A percentile compares a stretch with the other conserved stretches of the same genome.
Evolutionary conservation across 2,113 vertebrate species (phyloP).

Genomic region (Scatophagus argus): DNA sequence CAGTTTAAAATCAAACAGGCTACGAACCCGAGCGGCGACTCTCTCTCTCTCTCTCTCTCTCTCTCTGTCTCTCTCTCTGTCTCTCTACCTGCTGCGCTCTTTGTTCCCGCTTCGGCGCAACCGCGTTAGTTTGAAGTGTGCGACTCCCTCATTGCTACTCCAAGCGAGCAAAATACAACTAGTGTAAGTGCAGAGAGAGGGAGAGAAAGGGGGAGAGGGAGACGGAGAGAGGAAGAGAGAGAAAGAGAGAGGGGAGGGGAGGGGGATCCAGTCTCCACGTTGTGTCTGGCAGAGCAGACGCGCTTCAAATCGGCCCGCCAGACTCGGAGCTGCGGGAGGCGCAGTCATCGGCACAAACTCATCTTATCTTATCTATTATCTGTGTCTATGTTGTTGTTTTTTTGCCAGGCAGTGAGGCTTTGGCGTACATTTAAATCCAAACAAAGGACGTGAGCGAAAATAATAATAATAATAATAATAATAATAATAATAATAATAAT

Average conservation of each 20-base stretch:
- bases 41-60: constrained; percentile 67
- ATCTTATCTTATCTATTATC: too few species aligned
- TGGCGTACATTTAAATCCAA: constrained; percentile 24
- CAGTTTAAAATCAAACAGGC: constrained; percentile 56
- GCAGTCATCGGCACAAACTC: constrained; percentile 63
- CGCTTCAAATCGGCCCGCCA: constrained; percentile 80
- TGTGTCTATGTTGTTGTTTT: not conserved
- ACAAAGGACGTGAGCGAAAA: constrained; percentile 46
- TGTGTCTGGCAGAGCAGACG: constrained; percentile 66
- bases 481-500: too few species aligned
- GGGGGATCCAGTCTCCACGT: constrained; percentile 52
- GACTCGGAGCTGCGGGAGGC: constrained; percentile 70
- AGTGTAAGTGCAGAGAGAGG: constrained; percentile 34
- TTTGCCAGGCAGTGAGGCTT: not conserved
- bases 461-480: too few species aligned
- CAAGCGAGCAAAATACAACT: constrained; percentile 79
- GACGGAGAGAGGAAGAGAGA: constrained; percentile 33
- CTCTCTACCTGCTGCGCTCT: constrained; percentile 71
- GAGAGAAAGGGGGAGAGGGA: constrained; percentile 44
- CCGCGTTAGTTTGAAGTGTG: constrained; percentile 67
- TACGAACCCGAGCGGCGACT: constrained; percentile 76
- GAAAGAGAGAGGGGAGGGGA: constrained; percentile 23
- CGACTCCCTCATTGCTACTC: constrained; percentile 70
- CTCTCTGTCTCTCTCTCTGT: constrained; percentile 71
- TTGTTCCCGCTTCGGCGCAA: constrained; percentile 72